Evolutionary conservation across 1,140 invertebrate species (phyloP).

Genomic region (Zaprionus davidi): DNA sequence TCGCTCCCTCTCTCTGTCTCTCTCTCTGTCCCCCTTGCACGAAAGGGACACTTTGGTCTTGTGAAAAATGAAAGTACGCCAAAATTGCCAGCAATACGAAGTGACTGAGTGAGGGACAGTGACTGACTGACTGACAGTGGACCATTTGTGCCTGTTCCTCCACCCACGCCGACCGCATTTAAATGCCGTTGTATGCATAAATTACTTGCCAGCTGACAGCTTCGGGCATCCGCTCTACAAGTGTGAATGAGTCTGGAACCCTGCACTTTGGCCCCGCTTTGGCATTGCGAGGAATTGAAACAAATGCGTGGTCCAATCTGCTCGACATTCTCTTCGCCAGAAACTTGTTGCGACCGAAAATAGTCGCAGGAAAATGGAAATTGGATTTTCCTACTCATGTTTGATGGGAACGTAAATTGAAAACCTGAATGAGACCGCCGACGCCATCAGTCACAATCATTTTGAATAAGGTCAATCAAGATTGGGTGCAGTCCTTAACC

Average conservation of each 20-base stretch:
- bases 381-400: background rate
- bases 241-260: constrained; percentile 64
- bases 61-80: constrained; percentile 70
- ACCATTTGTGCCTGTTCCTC: background rate
- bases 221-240: constrained; percentile 45
- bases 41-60: constrained; percentile 52
- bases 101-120: constrained; percentile 21
- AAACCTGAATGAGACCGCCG: background rate
- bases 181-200: constrained; percentile 73
- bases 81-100: constrained; percentile 28
- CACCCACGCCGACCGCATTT: constrained; percentile 45
- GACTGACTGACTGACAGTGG: constrained; percentile 24
- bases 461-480: constrained; percentile 5
- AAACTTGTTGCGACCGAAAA: constrained; percentile 52
- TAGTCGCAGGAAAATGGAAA: constrained; percentile 7
- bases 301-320: constrained; percentile 38
- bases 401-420: constrained; percentile 4
- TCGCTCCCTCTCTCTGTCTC: constrained; percentile 42
- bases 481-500: background rate
- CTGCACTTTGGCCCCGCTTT: constrained; percentile 7
- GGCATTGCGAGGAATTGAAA: constrained; percentile 53
- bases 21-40: background rate
- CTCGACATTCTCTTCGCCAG: constrained; percentile 8
- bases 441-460: constrained; percentile 6
- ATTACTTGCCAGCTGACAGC: constrained; percentile 63